These are phyloP conservation scores for Amblyraja radiata DNA, from an alignment of 2,797 vertebrate species.

Conservation along the genomic window DNA sequence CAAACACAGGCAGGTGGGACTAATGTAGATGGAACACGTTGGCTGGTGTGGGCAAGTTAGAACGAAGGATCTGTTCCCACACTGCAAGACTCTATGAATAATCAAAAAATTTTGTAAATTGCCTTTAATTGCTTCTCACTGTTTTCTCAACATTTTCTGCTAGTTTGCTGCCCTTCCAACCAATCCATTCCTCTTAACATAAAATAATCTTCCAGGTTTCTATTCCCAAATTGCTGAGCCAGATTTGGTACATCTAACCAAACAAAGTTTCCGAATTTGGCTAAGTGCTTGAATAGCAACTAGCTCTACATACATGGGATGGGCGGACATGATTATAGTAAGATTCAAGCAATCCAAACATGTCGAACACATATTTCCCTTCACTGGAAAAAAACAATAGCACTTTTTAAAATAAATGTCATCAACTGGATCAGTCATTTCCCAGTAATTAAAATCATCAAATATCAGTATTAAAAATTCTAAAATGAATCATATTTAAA, in stretches of 20 bases:
- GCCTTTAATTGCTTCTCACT: too few relatives aligned
- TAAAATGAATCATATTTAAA: not conserved
- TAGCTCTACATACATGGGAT: not conserved
- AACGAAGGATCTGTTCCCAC: too few relatives aligned
- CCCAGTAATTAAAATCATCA: constrained; percentile 5
- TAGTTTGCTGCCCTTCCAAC: too few relatives aligned
- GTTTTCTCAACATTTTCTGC: too few relatives aligned
- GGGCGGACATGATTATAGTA: not conserved
- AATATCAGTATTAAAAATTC: not conserved
- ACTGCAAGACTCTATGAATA: too few relatives aligned
- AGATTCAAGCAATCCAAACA: not conserved
- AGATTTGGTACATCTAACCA: not conserved
- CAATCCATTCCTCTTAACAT: not conserved
- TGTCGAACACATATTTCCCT: not conserved
- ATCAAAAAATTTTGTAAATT: too few relatives aligned
- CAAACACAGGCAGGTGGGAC: too few relatives aligned
- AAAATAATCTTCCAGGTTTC: not conserved
- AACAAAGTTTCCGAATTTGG: not conserved
- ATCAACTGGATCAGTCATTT: not conserved
- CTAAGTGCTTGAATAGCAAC: not conserved
- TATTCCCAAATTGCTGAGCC: not conserved
- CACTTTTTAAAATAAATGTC: not conserved
- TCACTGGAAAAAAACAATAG: not conserved
- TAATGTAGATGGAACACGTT: too few relatives aligned
- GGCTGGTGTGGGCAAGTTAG: too few relatives aligned